phyloP scores from a whole-genome alignment of 2,797 vertebrate species.

The Alca torda region DNA sequence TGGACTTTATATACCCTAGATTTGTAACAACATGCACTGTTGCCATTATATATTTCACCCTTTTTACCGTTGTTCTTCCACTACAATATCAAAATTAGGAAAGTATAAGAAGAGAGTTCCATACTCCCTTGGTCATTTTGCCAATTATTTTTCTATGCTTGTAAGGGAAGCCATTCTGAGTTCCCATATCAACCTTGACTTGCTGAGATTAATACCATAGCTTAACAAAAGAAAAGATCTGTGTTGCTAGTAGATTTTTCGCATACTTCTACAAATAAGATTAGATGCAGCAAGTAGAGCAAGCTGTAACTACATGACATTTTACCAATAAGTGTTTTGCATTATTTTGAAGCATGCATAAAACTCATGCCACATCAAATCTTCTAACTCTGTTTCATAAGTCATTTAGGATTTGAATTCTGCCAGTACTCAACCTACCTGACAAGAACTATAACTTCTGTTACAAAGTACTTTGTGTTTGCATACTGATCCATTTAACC shows the following conservation, averaged over 20 bases:
- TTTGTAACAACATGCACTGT: background rate
- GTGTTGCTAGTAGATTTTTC: constrained; percentile 46
- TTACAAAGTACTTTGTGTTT: background rate
- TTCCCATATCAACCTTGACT: constrained; percentile 1
- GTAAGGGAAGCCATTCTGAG: constrained; percentile 45
- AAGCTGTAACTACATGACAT: constrained; percentile 46
- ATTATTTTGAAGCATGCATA: constrained; percentile 51
- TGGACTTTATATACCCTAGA: background rate
- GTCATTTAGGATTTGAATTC: constrained; percentile 20
- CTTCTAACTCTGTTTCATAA: background rate
- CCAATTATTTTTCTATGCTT: constrained; percentile 34
- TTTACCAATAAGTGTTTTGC: constrained; percentile 64
- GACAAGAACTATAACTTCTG: background rate
- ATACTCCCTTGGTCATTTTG: background rate
- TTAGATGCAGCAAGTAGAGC: constrained; percentile 47
- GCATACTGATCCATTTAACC: background rate
- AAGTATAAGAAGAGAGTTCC: background rate
- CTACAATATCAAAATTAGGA: background rate
- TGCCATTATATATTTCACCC: background rate
- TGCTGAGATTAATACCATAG: constrained; percentile 38
- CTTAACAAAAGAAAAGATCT: constrained; percentile 39
- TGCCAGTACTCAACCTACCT: background rate
- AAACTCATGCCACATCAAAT: constrained; percentile 4
- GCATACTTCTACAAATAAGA: constrained; percentile 55
- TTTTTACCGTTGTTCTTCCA: background rate